Evolutionary conservation across 1,140 invertebrate genomes (phyloP).

Genomic region (Arion vulgaris): DNA sequence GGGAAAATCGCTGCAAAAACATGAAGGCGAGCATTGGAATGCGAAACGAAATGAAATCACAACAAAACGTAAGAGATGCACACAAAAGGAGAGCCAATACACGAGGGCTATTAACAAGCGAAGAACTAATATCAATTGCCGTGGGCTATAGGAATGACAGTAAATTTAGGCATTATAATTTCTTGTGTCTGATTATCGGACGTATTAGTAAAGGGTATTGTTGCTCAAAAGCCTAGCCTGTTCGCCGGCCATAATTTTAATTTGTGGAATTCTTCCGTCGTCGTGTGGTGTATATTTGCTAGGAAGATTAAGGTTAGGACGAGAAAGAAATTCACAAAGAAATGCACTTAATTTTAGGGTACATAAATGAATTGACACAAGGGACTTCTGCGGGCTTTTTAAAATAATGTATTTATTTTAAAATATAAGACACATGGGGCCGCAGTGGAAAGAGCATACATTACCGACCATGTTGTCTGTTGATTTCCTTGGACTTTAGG

Average conservation of each 20-base stretch:
- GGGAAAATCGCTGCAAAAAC: conserved; percentile 15
- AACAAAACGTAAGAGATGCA: not conserved
- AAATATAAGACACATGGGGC: not conserved
- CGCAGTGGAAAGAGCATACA: not conserved
- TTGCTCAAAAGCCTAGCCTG: not conserved
- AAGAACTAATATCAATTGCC: conserved; percentile 14
- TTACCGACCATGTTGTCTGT: not conserved
- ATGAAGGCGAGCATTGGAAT: conserved; percentile 11
- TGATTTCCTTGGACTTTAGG: not conserved
- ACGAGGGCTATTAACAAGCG: conserved; percentile 10
- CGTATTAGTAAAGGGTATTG: conserved; percentile 7
- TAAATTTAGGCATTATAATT: conserved; percentile 11
- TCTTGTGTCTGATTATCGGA: conserved; percentile 3
- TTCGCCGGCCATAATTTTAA: conserved; percentile 6
- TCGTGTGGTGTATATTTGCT: conserved; percentile 9
- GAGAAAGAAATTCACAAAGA: conserved; percentile 3
- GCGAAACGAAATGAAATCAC: conserved; percentile 18
- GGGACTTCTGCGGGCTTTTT: not conserved
- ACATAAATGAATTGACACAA: conserved; percentile 15
- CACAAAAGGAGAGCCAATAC: conserved; percentile 5
- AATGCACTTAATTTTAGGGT: conserved; percentile 5
- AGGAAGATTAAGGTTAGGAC: not conserved
- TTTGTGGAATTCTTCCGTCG: not conserved
- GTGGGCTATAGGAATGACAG: not conserved
- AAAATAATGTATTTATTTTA: not conserved